Base-by-base conservation (phyloP, 2,113 vertebrate species). In the Protomyctophum bolini region DNA sequence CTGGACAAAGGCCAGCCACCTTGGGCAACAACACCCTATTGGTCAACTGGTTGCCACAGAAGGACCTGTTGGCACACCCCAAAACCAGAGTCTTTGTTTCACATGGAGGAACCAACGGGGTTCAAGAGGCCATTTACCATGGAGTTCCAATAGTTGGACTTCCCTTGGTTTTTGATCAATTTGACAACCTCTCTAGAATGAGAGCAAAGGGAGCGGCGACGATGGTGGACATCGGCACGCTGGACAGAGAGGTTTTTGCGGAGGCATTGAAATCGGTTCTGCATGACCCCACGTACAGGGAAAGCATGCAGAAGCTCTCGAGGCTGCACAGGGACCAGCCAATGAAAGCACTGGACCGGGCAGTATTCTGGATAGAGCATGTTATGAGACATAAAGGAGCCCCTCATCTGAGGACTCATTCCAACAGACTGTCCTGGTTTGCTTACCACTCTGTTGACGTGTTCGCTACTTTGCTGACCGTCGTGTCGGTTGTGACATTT, bases 381-480 rank as follows among this genome's bases (percentile, higher is more conserved):
- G 95, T 97, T 4, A 97, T 97, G 84, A 93, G 91, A 72, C 93
- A 98, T 80, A 95, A 94, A 87, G 96, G 96, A 51, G 95, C 96
- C 0, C 82, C 83, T 0, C 96, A 98, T 82, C 87, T 98, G 79
- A 88, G 94, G 28, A 83, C 95, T 0, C 92, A 94, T 0, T 94
- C 95, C 56, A 89, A 93, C 0, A 93, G 95, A 79, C 93, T 97
- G 89, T 96, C 94, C 87, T 96, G 95, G 95, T 85, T 95, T 83
- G 92, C 95, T 69, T 98, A 98, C 83, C 91, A 96, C 73, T 97
- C 93, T 0, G 8, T 97, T 67, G 97, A 97, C 0, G 95, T 98
- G 51, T 70, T 96, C 0, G 87, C 72, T 9, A 66, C 75, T 76
- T 74, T 92, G 60, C 59, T 87, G 29, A 33, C 52, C 1, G 51